Evolutionary conservation across 1,140 invertebrate genomes (phyloP).

Genomic region (Drosophila tropicalis): DNA sequence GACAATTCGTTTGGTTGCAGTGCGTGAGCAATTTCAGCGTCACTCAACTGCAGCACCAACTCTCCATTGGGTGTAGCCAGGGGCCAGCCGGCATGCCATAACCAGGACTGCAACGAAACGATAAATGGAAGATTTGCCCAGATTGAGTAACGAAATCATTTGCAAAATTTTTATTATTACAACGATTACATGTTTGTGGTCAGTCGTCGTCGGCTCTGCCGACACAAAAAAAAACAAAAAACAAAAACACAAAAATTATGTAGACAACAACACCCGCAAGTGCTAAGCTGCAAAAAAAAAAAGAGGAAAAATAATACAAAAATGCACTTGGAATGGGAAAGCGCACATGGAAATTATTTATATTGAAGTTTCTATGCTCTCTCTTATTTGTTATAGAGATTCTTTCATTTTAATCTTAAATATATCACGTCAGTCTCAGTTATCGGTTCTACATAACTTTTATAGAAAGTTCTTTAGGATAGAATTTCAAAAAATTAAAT

Average conservation of each 20-base stretch:
- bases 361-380: background rate
- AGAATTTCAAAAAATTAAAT: too few species aligned
- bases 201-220: background rate
- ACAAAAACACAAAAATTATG: conserved; percentile 56
- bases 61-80: conserved; percentile 77
- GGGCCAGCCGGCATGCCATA: conserved; percentile 83
- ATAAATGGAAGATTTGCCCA: conserved; percentile 43
- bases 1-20: conserved; percentile 74
- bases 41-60: conserved; percentile 78
- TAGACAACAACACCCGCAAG: conserved; percentile 78
- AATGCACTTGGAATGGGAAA: conserved; percentile 40
- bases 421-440: too few species aligned
- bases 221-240: background rate
- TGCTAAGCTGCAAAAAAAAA: conserved; percentile 75
- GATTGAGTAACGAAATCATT: conserved; percentile 80
- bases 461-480: too few species aligned
- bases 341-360: background rate
- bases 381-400: too few species aligned
- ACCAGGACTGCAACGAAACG: conserved; percentile 67
- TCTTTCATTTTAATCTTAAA: too few species aligned
- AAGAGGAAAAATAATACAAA: conserved; percentile 44
- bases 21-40: conserved; percentile 74
- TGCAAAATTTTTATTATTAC: conserved; percentile 81
- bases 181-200: conserved; percentile 68
- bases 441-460: too few species aligned